Evolutionary conservation across 2,797 vertebrate genomes (phyloP), one percentile per base, ranked within the genome.

Genomic region (Alectoris magna): DNA sequence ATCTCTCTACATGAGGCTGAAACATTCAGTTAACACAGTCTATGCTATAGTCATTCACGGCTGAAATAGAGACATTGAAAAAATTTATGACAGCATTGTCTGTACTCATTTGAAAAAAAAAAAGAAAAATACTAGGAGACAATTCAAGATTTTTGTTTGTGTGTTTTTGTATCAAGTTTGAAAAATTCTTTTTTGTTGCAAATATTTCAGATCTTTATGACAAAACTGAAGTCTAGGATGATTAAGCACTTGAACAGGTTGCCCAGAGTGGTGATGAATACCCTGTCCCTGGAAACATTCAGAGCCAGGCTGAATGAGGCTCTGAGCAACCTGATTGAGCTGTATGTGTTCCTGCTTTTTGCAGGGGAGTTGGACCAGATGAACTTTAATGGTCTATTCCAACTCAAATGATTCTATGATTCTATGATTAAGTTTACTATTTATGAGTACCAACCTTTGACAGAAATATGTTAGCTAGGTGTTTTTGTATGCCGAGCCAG

Each of bases 401-500:
- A 31, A 53, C 27, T 53, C 51, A 31, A 29, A 53, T 17, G 15
- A 53, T 53, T 53, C 51, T 15, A 29, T 10, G 51, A 53, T 53
- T 29, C 51, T 53, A 31, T 31, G 27, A 53, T 53, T 62, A 44
- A 80, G 24, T 8, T 83, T 22, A 38, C 9, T 0, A 8, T 13
- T 26, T 73, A 2, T 80, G 59, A 73, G 11, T 62, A 59, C 34
- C 48, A 31, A 80, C 18, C 23, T 34, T 24, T 63, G 78, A 83
- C 3, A 29, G 11, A 70, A 64, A 58, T 16, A 76, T 38, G 56
- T 95, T 84, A 94, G 75, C 16, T 88, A 85, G 6, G 24, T 71
- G 15, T 71, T 83, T 88, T 77, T 79, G 34, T 69, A 81, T 51
- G 62, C 89, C 29, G 39, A 93, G 84, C 59, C 46, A 94, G 69